A percentile compares a stretch with the other conserved stretches of the same genome.
Conservation (phyloP, 2,113 vertebrate species). For the Symphodus melops region DNA sequence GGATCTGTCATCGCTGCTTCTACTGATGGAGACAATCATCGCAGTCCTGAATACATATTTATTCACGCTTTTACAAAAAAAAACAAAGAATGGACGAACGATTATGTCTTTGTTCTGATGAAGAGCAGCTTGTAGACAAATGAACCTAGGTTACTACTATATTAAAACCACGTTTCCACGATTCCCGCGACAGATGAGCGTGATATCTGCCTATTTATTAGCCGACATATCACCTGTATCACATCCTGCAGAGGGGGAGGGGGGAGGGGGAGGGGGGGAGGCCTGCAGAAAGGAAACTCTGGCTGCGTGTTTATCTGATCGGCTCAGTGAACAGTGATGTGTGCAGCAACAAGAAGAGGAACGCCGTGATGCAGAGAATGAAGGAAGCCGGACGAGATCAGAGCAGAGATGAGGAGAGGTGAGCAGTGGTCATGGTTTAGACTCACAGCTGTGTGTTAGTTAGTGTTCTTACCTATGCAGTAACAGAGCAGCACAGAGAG, state of each 20-base stretch:
- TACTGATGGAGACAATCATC: neutral
- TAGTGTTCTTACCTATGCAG: slow-evolving; percentile 91
- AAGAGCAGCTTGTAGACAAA: neutral
- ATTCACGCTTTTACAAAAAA: neutral
- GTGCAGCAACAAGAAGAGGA: slow-evolving; percentile 10
- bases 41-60: neutral
- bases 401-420: slow-evolving; percentile 20
- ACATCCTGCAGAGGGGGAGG: neutral
- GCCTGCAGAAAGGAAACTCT: slow-evolving; percentile 23
- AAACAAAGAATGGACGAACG: neutral
- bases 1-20: neutral
- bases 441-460: slow-evolving; percentile 5
- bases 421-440: slow-evolving; percentile 11
- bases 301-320: slow-evolving; percentile 36
- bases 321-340: slow-evolving; percentile 25
- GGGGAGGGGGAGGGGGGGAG: neutral
- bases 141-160: neutral
- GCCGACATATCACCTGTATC: slow-evolving; percentile 2
- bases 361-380: neutral
- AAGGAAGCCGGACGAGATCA: neutral
- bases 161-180: slow-evolving; percentile 17
- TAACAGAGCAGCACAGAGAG: slow-evolving; percentile 95
- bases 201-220: slow-evolving; percentile 9
- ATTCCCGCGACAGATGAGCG: neutral
- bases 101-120: neutral